Base-by-base conservation (phyloP, 2,888 invertebrate genomes). In the Xestobium rufovillosum region DNA sequence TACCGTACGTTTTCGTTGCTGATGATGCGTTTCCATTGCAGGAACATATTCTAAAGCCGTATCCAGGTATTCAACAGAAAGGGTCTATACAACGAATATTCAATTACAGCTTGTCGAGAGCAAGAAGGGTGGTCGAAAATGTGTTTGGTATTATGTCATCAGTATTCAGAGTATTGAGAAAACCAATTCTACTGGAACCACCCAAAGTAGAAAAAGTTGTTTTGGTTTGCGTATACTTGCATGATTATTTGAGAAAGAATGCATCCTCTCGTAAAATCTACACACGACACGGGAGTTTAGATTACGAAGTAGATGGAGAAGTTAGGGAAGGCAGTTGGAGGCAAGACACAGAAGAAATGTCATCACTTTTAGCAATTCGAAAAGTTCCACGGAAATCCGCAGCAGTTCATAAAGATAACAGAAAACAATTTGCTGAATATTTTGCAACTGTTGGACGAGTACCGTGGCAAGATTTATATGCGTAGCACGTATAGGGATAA, bases 171-270 rank as follows among this genome's bases (percentile, higher is more conserved):
- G 48, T 57, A 25, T 55, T 52, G 15, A 29, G 45, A 41, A 45
- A 40, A n/a, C 56, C 57, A 19, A 49, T 57, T 3, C 12, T 41
- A 36, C 28, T 58, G 29, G 41, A 53, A 14, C 46, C 50, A 31
- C 17, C 44, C 26, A 53, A 40, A 46, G 53, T 50, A 10, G 8
- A 51, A 26, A 3, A 45, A 41, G 14, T 57, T 27, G 51, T 50
- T 23, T 53, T 54, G 52, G 53, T 54, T 16, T 55, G 58, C 49
- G 40, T 55, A 37, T 34, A 51, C 35, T 41, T 58, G 39, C 56
- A 59, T 38, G 48, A 53, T 34, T 52, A 46, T 40, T 34, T 52
- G 23, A 43, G 50, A 34, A 48, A 43, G 41, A 53, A 44, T 36
- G 13, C 34, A 28, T 31, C 40, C 31, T 55, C 55, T 14, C 30